phyloP scores from a whole-genome alignment of 2,113 vertebrate species.

The Paramormyrops kingsleyae region DNA sequence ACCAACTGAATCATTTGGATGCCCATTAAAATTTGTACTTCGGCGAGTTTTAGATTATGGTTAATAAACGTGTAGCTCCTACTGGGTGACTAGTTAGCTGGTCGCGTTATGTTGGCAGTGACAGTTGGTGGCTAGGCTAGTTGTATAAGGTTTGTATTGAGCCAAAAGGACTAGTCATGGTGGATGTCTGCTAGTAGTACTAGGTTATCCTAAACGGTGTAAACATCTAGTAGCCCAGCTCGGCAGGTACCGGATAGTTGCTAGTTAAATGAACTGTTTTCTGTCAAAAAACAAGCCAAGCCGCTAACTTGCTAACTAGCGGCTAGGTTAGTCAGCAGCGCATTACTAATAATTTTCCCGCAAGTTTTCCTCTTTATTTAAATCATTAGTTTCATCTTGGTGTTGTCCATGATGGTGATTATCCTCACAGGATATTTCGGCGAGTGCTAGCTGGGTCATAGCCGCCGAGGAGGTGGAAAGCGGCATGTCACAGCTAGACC shows the following conservation, averaged over 20 bases:
- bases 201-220: not conserved
- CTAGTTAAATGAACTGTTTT: not conserved
- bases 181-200: not conserved
- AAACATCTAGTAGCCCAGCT: not conserved
- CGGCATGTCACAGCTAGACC: not conserved
- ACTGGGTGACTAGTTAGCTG: not conserved
- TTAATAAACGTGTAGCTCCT: not conserved
- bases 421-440: not conserved
- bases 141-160: not conserved
- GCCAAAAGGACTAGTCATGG: not conserved
- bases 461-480: not conserved
- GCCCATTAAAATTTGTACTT: not conserved
- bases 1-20: constrained; percentile 30
- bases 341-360: not conserved
- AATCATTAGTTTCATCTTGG: not conserved
- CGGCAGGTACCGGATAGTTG: not conserved
- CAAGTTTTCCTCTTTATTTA: not conserved
- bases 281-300: not conserved
- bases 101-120: not conserved
- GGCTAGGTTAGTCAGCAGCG: not conserved
- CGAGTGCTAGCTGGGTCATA: not conserved
- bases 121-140: constrained; percentile 8
- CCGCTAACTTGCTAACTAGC: constrained; percentile 4
- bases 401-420: not conserved
- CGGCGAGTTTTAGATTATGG: not conserved